Conservation (phyloP, 92 coral and sea anemone genomes). For the Metridium senile region DNA sequence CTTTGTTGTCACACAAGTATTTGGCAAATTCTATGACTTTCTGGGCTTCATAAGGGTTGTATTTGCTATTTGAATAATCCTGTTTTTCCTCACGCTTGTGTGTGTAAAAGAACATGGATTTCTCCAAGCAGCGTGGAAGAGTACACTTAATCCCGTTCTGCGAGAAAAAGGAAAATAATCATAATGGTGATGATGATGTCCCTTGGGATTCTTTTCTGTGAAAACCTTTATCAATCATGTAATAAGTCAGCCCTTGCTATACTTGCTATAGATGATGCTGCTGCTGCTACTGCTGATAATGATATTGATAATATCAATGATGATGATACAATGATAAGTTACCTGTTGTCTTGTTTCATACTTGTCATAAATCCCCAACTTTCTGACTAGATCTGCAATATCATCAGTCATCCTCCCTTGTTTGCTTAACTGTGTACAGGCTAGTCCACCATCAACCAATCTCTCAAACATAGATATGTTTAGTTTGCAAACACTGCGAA, state of each 20-base stretch:
- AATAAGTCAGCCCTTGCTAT: too few relatives aligned
- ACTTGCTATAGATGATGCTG: too few relatives aligned
- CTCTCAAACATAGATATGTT: conserved; percentile 90
- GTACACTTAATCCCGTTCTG: background rate
- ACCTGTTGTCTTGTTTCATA: conserved; percentile 70
- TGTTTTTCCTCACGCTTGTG: conserved; percentile 49
- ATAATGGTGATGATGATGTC: background rate
- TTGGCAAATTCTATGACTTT: conserved; percentile 47
- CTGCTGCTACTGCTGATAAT: too few relatives aligned
- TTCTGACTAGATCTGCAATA: conserved; percentile 68
- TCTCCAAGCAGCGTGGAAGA: background rate
- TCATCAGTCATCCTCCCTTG: conserved; percentile 94
- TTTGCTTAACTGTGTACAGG: conserved; percentile 46
- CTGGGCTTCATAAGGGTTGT: conserved; percentile 57
- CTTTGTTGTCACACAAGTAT: conserved; percentile 29
- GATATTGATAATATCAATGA: too few relatives aligned
- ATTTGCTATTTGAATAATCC: conserved; percentile 50
- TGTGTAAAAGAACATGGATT: conserved; percentile 63
- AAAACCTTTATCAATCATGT: too few relatives aligned
- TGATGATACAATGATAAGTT: too few relatives aligned
- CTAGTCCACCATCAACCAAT: conserved; percentile 48
- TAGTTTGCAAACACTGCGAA: conserved; percentile 54
- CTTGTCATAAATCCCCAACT: conserved; percentile 48
- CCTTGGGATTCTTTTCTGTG: too few relatives aligned
- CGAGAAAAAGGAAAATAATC: background rate